Evolutionary conservation across 2,113 vertebrate genomes (phyloP).

Genomic region (Pipa parva): DNA sequence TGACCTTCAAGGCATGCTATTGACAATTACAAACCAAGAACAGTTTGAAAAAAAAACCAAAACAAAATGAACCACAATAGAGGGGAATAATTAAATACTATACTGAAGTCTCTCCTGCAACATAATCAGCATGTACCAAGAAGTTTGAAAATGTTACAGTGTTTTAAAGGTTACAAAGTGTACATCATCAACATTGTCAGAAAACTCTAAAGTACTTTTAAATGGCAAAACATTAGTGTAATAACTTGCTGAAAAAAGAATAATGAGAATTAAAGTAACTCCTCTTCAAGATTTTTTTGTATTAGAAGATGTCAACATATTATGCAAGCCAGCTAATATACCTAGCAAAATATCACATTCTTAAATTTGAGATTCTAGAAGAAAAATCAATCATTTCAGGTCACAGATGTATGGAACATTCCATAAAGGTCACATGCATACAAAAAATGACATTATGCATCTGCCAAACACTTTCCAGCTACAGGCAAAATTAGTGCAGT

Average conservation of each 20-base stretch:
- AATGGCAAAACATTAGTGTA: constrained; percentile 43
- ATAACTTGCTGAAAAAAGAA: constrained; percentile 28
- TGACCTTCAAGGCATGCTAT: not conserved
- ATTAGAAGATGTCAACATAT: constrained; percentile 32
- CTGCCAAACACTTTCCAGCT: constrained; percentile 31
- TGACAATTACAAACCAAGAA: constrained; percentile 9
- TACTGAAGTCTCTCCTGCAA: constrained; percentile 24
- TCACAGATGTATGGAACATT: constrained; percentile 32
- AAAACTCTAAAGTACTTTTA: constrained; percentile 32
- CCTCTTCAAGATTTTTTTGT: constrained; percentile 16
- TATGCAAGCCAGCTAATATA: constrained; percentile 26
- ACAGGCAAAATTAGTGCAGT: constrained; percentile 24
- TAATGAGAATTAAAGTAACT: constrained; percentile 39
- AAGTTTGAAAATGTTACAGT: constrained; percentile 37
- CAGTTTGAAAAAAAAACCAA: constrained; percentile 20
- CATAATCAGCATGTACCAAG: constrained; percentile 32
- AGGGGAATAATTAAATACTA: constrained; percentile 34
- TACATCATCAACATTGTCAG: constrained; percentile 41
- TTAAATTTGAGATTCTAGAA: constrained; percentile 27
- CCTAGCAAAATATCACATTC: constrained; percentile 26
- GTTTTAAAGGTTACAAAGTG: constrained; percentile 35
- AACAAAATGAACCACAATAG: constrained; percentile 3
- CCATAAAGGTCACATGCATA: constrained; percentile 38
- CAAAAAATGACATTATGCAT: constrained; percentile 27
- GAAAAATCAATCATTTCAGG: constrained; percentile 35